Conservation (phyloP, 2,113 vertebrate genomes). For the Oncorhynchus clarkii region DNA sequence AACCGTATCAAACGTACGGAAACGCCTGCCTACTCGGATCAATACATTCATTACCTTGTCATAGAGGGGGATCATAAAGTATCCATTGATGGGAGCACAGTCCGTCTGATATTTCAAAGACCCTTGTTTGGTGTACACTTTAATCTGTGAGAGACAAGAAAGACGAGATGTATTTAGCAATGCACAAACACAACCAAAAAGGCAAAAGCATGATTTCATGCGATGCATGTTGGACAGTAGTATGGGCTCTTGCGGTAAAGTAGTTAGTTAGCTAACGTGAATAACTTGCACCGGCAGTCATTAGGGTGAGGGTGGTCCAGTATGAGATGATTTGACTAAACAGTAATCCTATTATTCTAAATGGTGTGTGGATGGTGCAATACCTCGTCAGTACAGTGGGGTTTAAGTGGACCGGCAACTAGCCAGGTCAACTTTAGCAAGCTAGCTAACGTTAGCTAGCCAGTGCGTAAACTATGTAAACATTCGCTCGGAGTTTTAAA, state of each 20-base stretch:
- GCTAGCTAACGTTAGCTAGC: no score
- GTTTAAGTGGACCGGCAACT: slow-evolving; percentile 6
- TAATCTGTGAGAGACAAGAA: slow-evolving; percentile 77
- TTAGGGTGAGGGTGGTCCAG: background rate
- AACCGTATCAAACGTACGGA: no score
- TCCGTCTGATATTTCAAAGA: slow-evolving; percentile 98
- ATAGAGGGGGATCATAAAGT: slow-evolving; percentile 99
- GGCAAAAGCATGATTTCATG: background rate
- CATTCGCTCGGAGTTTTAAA: no score
- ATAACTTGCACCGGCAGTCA: background rate
- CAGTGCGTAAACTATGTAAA: no score
- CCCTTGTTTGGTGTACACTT: slow-evolving; percentile 95
- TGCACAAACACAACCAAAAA: background rate
- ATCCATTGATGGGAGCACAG: slow-evolving; percentile 96
- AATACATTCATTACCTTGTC: slow-evolving; percentile 84
- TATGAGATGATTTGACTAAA: slow-evolving; percentile 19
- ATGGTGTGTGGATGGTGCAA: slow-evolving; percentile 15
- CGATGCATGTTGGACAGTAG: background rate
- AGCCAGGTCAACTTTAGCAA: no score
- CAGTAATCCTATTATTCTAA: slow-evolving; percentile 42
- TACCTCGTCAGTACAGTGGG: slow-evolving; percentile 8
- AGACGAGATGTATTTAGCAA: background rate
- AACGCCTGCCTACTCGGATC: background rate
- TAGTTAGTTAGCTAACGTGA: background rate
- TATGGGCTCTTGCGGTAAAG: no score